Evolutionary conservation across 2,797 vertebrate species (phyloP).

Genomic region (Eulemur mongoz): DNA sequence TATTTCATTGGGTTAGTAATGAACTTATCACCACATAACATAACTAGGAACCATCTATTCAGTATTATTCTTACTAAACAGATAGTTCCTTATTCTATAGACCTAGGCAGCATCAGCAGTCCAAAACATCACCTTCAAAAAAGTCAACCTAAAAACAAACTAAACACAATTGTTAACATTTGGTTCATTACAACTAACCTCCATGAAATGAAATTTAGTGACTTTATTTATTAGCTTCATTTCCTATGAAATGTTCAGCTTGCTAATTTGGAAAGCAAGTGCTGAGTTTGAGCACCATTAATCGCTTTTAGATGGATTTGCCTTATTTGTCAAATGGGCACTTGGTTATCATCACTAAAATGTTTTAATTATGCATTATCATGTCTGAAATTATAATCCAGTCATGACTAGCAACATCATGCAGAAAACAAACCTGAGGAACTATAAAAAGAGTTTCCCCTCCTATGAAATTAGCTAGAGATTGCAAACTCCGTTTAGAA

Average conservation of each 20-base stretch:
- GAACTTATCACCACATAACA: not conserved
- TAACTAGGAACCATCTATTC: not conserved
- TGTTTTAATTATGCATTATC: not conserved
- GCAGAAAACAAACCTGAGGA: not conserved
- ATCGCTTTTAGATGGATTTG: slow-evolving; percentile 41
- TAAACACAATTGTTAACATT: not conserved
- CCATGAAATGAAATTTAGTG: slow-evolving; percentile 56
- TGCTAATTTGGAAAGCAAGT: slow-evolving; percentile 45
- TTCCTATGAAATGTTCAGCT: slow-evolving; percentile 57
- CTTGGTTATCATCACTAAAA: not conserved
- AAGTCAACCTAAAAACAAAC: not conserved
- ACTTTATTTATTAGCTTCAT: not conserved
- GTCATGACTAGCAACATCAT: not conserved
- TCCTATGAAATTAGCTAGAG: not conserved
- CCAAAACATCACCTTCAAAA: not conserved
- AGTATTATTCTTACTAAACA: not conserved
- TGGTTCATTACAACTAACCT: slow-evolving; percentile 56
- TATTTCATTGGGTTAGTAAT: not conserved
- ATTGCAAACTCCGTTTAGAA: not conserved
- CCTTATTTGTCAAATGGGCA: slow-evolving; percentile 8
- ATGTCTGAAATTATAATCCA: not conserved
- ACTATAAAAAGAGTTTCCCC: not conserved
- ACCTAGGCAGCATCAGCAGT: not conserved
- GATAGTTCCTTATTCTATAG: not conserved
- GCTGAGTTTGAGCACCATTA: slow-evolving; percentile 18